phyloP scores from a whole-genome alignment of 2,797 vertebrate species.

The Cossypha heuglini region DNA sequence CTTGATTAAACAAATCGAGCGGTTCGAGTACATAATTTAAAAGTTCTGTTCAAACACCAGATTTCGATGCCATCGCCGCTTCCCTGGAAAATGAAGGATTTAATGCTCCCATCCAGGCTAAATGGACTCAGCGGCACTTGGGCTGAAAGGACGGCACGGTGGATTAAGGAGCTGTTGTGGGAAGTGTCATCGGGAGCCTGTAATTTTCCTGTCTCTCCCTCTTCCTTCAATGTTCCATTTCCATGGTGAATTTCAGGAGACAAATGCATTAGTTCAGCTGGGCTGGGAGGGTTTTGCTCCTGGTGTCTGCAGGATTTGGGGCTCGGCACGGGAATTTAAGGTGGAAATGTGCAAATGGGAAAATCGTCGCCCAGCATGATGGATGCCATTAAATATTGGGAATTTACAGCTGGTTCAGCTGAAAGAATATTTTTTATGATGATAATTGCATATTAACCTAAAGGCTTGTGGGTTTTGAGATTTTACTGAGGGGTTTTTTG shows the following conservation, averaged over 20 bases:
- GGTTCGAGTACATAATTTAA: neutral
- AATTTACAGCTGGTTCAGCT: neutral
- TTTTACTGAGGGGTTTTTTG: neutral
- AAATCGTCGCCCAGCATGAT: rapidly evolving
- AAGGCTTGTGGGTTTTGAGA: neutral
- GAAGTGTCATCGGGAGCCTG: neutral
- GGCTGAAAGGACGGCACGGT: neutral
- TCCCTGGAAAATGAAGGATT: slow-evolving; percentile 50
- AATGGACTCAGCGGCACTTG: neutral
- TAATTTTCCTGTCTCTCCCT: slow-evolving; percentile 35
- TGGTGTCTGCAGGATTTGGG: neutral
- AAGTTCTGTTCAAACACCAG: slow-evolving; percentile 45
- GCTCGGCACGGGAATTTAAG: neutral
- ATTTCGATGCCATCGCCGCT: neutral
- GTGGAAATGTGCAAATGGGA: neutral
- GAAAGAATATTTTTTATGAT: neutral
- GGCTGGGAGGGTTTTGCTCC: neutral
- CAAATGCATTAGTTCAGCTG: slow-evolving; percentile 54
- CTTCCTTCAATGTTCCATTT: neutral
- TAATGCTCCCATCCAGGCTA: slow-evolving; percentile 19
- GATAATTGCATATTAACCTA: neutral
- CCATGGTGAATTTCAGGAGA: slow-evolving; percentile 10
- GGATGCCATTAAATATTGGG: neutral
- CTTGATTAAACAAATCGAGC: slow-evolving; percentile 41
- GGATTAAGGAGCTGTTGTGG: slow-evolving; percentile 14